Conservation (phyloP, 35 echinoderm and acorn worm species). For the Eucidaris tribuloides region DNA sequence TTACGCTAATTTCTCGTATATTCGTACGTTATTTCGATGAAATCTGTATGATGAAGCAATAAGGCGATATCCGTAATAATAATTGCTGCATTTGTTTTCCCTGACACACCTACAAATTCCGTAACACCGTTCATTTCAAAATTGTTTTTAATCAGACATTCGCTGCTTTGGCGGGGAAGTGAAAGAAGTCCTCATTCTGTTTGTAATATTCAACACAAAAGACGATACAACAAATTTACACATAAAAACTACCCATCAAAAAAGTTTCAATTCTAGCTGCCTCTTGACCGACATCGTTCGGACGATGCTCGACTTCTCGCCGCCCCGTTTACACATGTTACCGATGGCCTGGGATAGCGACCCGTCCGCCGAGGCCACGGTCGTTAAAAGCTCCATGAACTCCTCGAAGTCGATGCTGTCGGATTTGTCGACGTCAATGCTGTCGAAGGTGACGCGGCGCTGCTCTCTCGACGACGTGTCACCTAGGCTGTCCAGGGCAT, state of each 20-base stretch:
- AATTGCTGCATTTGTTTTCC: too few relatives aligned
- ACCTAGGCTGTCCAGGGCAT: conserved; percentile 57
- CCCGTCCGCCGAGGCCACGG: background rate
- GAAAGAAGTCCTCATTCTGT: too few relatives aligned
- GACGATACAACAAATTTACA: background rate
- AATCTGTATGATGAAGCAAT: too few relatives aligned
- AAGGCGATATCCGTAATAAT: too few relatives aligned
- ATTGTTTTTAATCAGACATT: too few relatives aligned
- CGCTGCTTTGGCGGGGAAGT: too few relatives aligned
- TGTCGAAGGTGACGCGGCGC: conserved; percentile 39
- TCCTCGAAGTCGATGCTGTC: conserved; percentile 93
- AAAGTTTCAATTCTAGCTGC: conserved; percentile 59
- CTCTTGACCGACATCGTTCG: conserved; percentile 23
- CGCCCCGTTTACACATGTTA: conserved; percentile 42
- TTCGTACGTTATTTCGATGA: too few relatives aligned
- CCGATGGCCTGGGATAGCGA: conserved; percentile 41
- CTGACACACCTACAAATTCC: too few relatives aligned
- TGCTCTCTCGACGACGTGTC: conserved; percentile 39
- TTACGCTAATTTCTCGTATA: too few relatives aligned
- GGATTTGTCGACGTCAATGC: conserved; percentile 71
- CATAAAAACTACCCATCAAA: conserved; percentile 31
- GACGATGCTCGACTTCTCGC: conserved; percentile 9
- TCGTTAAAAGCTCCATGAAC: conserved; percentile 56
- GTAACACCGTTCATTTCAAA: background rate
- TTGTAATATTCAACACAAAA: too few relatives aligned